Base-by-base conservation (phyloP, 1,140 invertebrate genomes). In the Oryzaephilus surinamensis region DNA sequence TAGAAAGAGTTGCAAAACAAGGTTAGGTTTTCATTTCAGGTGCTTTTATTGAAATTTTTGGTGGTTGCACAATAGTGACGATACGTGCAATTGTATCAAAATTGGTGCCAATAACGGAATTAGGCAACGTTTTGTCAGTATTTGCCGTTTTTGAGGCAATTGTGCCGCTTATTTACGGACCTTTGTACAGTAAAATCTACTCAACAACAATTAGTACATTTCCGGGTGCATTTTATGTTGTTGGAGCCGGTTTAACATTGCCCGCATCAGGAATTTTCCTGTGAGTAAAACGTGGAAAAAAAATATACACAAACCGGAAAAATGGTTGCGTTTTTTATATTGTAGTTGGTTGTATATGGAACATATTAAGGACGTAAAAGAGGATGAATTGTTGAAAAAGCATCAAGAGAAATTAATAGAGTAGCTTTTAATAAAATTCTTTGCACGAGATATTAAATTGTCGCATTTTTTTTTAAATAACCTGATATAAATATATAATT, bases 31-130 rank as follows among this genome's bases (percentile, higher is more conserved):
- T n/a, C n/a, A n/a, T n/a, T n/a, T n/a, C 63, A 81, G 79, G 71
- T 28, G 79, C 80, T 0, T 51, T 84, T 11, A 71, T 81, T 4
- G 80, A 84, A 60, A 77, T 84, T 40, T 66, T 84, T 13, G 81
- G 82, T 51, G 81, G 81, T 10, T 81, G 81, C 1, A 77, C 80
- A 0, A 82, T 84, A 48, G 84, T 84, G 30, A 80, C 81, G 0
- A 77, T 84, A 67, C 65, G 82, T 44, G 82, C 83, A 1, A 81
- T 85, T 50, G 73, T 76, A 32, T 82, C 81, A 1, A 87, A 87
- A 61, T 58, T 86, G 32, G 78, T 85, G 2, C 70, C 72, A 7
- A 67, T 74, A 20, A 72, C 77, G 42, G 79, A 82, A 61, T 61
- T 81, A 47, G 79, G 83, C 15, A 84, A 86, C 64, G 77, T 85